Conservation (phyloP, 2,797 vertebrate species). For the Erpetoichthys calabaricus region DNA sequence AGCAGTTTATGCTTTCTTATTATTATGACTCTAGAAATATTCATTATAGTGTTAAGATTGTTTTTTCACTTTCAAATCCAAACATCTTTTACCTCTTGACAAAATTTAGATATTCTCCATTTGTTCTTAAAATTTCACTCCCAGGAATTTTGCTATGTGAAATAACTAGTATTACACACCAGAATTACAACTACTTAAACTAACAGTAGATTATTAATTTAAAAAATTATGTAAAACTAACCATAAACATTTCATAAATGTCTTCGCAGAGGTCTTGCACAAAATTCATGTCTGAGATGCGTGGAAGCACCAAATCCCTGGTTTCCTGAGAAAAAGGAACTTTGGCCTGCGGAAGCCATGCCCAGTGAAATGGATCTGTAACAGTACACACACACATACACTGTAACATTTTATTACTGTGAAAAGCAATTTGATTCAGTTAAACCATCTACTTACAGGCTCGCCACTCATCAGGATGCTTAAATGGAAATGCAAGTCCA, state of each 20-base stretch:
- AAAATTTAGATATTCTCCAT: too few species aligned
- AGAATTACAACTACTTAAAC: too few species aligned
- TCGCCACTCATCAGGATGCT: constrained; percentile 96
- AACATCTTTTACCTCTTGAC: too few species aligned
- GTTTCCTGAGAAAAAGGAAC: constrained; percentile 91
- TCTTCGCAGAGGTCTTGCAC: constrained; percentile 96
- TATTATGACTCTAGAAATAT: too few species aligned
- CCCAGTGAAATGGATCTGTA: constrained; percentile 94
- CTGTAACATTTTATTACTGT: background rate
- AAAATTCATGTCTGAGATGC: constrained; percentile 93
- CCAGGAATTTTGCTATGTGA: too few species aligned
- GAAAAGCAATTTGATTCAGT: background rate
- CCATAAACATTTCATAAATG: constrained; percentile 91
- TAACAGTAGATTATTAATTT: too few species aligned
- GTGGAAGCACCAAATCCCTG: constrained; percentile 73
- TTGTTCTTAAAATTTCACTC: too few species aligned
- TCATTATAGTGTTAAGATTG: too few species aligned
- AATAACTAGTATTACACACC: too few species aligned
- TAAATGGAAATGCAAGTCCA: constrained; percentile 93
- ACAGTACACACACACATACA: background rate
- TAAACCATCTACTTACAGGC: constrained; percentile 60
- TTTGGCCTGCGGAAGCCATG: constrained; percentile 91
- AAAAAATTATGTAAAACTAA: constrained; percentile 16
- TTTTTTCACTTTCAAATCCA: too few species aligned
- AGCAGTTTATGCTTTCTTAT: too few species aligned